phyloP scores from a whole-genome alignment of 2,113 vertebrate genomes.

The Chiloscyllium plagiosum region DNA sequence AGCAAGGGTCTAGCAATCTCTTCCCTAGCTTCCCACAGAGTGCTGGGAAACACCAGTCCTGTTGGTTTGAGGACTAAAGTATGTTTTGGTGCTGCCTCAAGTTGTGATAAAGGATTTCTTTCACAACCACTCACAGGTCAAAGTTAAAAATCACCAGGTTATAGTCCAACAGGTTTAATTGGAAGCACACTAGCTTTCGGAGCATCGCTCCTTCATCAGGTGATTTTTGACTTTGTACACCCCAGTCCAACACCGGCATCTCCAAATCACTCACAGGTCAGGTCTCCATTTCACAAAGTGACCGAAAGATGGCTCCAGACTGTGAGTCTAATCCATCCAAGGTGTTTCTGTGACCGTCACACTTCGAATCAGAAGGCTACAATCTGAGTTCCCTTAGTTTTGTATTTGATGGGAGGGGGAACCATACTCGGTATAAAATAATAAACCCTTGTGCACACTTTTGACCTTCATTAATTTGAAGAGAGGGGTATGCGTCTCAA shows the following conservation, averaged over 20 bases:
- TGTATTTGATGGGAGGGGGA: not conserved
- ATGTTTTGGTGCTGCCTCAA: not conserved
- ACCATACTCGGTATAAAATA: not conserved
- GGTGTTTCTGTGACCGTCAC: not conserved
- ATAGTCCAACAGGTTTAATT: too few species aligned
- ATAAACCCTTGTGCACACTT: not conserved
- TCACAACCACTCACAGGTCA: not conserved
- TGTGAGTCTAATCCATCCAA: not conserved
- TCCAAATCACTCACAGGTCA: not conserved
- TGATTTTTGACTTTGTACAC: too few species aligned
- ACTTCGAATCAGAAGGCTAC: not conserved
- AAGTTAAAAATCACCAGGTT: too few species aligned
- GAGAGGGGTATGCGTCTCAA: not conserved
- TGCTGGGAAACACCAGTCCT: too few species aligned
- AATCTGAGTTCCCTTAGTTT: not conserved
- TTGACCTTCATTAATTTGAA: not conserved
- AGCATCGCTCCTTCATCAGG: too few species aligned
- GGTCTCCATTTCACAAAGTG: not conserved
- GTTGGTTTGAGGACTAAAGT: not conserved
- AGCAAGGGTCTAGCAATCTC: too few species aligned
- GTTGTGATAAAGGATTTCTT: not conserved
- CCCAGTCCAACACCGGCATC: too few species aligned
- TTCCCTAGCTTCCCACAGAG: too few species aligned
- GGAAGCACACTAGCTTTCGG: too few species aligned
- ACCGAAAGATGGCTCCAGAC: not conserved